Evolutionary conservation across 2,797 vertebrate genomes (phyloP).

Genomic region (Cyclopterus lumpus): DNA sequence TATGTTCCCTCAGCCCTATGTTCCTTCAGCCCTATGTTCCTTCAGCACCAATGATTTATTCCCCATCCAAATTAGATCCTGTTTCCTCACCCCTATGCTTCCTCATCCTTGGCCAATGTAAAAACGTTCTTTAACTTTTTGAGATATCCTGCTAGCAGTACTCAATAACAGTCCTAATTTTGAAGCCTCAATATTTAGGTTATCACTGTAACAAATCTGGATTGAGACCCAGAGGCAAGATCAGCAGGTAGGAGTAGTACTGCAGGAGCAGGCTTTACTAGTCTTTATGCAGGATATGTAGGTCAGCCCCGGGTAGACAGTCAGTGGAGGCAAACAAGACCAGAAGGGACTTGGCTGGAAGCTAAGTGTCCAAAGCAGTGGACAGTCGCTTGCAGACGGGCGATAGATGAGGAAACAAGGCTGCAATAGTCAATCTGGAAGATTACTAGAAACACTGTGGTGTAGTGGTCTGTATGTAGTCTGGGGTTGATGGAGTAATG

Average conservation of each 20-base stretch:
- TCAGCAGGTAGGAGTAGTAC: slow-evolving; percentile 33
- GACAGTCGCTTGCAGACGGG: slow-evolving; percentile 36
- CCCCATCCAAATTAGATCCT: not conserved
- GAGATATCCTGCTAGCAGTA: not conserved
- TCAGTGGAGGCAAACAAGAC: slow-evolving; percentile 47
- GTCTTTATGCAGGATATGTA: slow-evolving; percentile 20
- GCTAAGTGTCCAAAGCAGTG: slow-evolving; percentile 55
- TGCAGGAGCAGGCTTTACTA: slow-evolving; percentile 33
- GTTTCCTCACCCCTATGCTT: not conserved
- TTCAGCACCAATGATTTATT: not conserved
- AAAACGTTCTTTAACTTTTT: not conserved
- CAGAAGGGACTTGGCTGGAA: slow-evolving; percentile 51
- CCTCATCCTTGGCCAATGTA: not conserved
- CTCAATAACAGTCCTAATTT: not conserved
- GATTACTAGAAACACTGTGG: slow-evolving; percentile 10
- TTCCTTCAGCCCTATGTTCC: not conserved
- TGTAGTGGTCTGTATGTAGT: not conserved
- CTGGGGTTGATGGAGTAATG: slow-evolving; percentile 4
- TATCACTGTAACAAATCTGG: slow-evolving; percentile 23
- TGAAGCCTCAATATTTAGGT: slow-evolving; percentile 13
- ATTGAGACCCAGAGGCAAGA: slow-evolving; percentile 38
- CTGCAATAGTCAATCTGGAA: slow-evolving; percentile 8
- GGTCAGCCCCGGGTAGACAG: slow-evolving; percentile 60
- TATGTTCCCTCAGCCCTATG: not conserved
- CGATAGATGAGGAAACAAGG: slow-evolving; percentile 12